Percentiles rank a stretch among this genome's conserved stretches.
phyloP scores from a whole-genome alignment of 2,888 invertebrate species.

The Trichogramma dendrolimi region DNA sequence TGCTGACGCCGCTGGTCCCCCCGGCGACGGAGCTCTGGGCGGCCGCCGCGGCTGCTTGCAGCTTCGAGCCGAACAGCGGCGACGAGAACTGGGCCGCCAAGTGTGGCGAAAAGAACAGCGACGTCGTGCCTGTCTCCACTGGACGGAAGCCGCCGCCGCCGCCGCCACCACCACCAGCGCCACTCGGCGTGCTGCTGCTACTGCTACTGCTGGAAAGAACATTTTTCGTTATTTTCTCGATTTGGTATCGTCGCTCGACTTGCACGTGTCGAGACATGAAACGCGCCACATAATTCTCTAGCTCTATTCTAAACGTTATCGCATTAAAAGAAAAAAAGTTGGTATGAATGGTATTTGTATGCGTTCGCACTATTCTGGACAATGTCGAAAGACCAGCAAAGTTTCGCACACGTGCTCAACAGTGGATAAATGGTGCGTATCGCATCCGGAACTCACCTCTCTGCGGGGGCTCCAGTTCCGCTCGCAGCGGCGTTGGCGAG shows the following conservation, averaged over 20 bases:
- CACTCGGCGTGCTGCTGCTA: constrained; percentile 52
- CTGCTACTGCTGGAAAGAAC: constrained; percentile 39
- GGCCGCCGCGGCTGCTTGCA: constrained; percentile 37
- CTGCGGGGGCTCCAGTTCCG: constrained; percentile 44
- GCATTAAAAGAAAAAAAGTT: too few species aligned
- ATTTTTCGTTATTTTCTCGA: too few species aligned
- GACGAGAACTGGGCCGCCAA: constrained; percentile 75
- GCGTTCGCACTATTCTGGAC: constrained; percentile 11
- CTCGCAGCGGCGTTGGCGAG: constrained; percentile 32
- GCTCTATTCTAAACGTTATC: too few species aligned
- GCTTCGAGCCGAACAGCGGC: constrained; percentile 64
- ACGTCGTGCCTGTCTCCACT: constrained; percentile 57
- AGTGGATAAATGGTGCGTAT: constrained; percentile 49
- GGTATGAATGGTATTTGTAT: too few species aligned
- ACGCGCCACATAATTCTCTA: too few species aligned
- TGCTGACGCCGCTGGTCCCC: constrained; percentile 36
- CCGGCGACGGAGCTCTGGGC: constrained; percentile 32
- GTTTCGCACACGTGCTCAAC: constrained; percentile 27
- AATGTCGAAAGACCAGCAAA: constrained; percentile 30
- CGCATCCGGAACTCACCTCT: constrained; percentile 48
- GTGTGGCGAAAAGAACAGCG: constrained; percentile 80
- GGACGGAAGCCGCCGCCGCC: constrained; percentile 54
- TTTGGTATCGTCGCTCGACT: too few species aligned
- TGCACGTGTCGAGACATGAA: too few species aligned
- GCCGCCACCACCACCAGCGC: constrained; percentile 55